Evolutionary conservation across 2,797 vertebrate species (phyloP), one percentile per base, ranked within the genome.

Genomic region (Ambastaia sidthimunki): DNA sequence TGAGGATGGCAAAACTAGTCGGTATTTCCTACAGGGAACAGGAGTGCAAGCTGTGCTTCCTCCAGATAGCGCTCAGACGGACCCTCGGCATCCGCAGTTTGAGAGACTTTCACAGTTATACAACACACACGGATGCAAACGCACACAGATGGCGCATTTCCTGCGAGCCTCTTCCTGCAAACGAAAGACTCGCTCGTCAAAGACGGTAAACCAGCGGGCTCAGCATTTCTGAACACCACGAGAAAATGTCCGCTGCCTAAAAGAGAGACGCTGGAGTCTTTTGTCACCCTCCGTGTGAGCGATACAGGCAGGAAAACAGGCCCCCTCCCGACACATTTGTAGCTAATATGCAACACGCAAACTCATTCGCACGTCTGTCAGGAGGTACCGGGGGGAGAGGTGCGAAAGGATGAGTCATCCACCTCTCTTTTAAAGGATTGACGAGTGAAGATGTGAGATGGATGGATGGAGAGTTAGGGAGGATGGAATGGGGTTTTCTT

Each of bases 331-430:
- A 37, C 76, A 62, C 62, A 74, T 67, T 80, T 34, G 59, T 21
- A 66, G 5, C 50, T 1, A 15, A 55, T 73, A 73, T 44, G 15
- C n/a, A 62, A 68, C 57, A 69, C 63, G 71, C 10, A 55, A 63
- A 28, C 31, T 48, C 25, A 11, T 57, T 48, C 7, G 3, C 19
- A 15, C 15, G 50, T 11, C 50, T 80, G 73, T 81, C 76, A 62
- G 59, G 48, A 48, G 50, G 77, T 54, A 85, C 77, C 71, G 79
- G 75, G 83, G 55, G 72, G 73, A 69, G 82, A 78, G 71, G 74
- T 66, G 77, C 75, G 78, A 78, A 80, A 71, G 74, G 71, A 85
- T 85, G 86, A 87, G 62, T 87, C 86, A 87, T 78, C 44, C 76
- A 11, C 25, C 28, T 72, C 37, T 59, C 50, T 50, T 60, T 31